Base-by-base conservation (phyloP, 2,888 invertebrate genomes). In the Loripinus fragilis region DNA sequence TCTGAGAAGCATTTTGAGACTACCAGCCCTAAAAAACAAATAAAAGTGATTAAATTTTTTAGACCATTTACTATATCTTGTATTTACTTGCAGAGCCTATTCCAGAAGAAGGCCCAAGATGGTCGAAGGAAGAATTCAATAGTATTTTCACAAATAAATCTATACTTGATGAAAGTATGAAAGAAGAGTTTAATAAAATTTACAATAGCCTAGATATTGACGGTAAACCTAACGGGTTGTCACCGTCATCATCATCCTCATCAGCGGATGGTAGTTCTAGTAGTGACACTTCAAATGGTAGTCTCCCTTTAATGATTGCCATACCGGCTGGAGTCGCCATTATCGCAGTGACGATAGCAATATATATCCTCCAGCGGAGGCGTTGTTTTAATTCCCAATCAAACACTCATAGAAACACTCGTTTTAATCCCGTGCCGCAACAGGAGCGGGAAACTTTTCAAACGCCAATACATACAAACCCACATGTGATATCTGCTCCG, bases 231-330 rank as follows among this genome's bases (percentile, higher is more conserved):
- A 52, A 52, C 5, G 25, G 23, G 12, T 20, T n/a, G 20, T 48
- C 48, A n/a, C 52, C 72, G 0, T 35, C 48, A 3, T 50, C 52
- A 28, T 71, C 71, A 30, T 50, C 67, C 28, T 35, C 71, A n/a
- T 42, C 75, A 28, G 23, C 65, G 1, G 71, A 76, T 12, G 41
- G 42, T 5, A 75, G 74, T 50, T n/a, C n/a, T 20, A 28, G 28
- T 33, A 60, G 33, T 60, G 60, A 60, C 30, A 33, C 8, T 60
- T 60, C 60, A 3, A 41, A 81, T 80, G 82, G 84, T 67, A 90
- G 89, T 76, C 83, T 92, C 77, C 90, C 91, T n/a, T 82, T 92
- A 33, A 88, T 90, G 74, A 90, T 92, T 42, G 91, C 89, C 28
- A 82, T 92, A 64, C 91, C 92, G 15, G 86, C 90, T 2, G 88